Percentiles rank a stretch among this genome's conserved stretches.
phyloP scores from a whole-genome alignment of 1,140 invertebrate genomes.

The Bombus pascuorum region DNA sequence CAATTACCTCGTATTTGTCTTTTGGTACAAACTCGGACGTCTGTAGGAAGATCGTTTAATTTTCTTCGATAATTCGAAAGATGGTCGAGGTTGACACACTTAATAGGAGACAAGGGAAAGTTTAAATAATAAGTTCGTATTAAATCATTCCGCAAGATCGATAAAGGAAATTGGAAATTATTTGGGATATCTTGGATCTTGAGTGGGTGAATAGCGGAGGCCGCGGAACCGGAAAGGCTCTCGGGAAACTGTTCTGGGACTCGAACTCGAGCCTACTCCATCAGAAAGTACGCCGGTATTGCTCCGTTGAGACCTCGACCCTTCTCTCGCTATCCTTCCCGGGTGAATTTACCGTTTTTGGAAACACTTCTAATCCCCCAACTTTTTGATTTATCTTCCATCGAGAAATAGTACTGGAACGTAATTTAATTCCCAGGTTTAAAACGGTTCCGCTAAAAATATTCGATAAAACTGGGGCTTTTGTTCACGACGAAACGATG shows the following conservation, averaged over 20 bases:
- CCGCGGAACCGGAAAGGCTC: conserved; percentile 15
- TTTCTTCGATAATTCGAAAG: not conserved
- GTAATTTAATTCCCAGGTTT: not conserved
- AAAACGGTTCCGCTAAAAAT: not conserved
- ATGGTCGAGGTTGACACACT: not conserved
- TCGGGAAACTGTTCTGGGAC: conserved; percentile 19
- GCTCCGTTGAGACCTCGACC: conserved; percentile 18
- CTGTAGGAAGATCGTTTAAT: not conserved
- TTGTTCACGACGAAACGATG: not conserved
- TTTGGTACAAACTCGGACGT: not conserved
- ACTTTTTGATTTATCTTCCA: conserved; percentile 6
- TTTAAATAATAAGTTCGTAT: not conserved
- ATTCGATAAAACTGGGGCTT: not conserved
- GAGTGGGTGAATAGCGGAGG: not conserved
- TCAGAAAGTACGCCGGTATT: conserved; percentile 39
- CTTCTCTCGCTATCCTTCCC: not conserved
- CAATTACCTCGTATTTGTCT: not conserved
- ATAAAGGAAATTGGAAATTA: conserved; percentile 16
- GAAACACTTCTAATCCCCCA: not conserved
- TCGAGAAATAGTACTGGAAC: not conserved
- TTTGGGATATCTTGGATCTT: not conserved
- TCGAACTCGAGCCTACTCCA: conserved; percentile 40
- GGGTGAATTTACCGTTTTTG: not conserved
- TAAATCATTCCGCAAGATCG: not conserved
- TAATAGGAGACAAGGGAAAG: not conserved